phyloP scores from a whole-genome alignment of 2,888 invertebrate genomes.

The Dasypolia templi region DNA sequence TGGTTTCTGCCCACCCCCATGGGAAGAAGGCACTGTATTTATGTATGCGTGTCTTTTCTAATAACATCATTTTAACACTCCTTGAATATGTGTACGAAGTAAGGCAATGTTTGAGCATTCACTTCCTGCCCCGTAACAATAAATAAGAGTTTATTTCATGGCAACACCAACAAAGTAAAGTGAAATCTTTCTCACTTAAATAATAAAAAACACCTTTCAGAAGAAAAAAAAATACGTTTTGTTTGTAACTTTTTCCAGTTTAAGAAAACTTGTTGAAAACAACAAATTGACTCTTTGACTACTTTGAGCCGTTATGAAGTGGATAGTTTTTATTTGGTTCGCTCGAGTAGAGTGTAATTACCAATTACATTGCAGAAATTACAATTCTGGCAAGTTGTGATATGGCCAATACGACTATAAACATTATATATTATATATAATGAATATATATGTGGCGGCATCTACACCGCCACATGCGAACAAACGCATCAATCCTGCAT shows the following conservation, averaged over 20 bases:
- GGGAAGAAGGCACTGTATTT: no score
- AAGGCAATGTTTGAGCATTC: constrained; percentile 7
- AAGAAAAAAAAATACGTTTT: neutral
- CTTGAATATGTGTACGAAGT: neutral
- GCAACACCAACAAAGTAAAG: neutral
- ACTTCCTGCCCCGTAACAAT: neutral
- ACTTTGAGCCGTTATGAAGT: constrained; percentile 11
- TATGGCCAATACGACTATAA: neutral
- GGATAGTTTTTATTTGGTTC: neutral
- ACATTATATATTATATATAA: no score
- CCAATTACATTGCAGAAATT: neutral
- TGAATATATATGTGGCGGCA: no score
- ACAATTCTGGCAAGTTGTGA: neutral
- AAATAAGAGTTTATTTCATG: constrained; percentile 19
- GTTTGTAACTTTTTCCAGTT: constrained; percentile 7
- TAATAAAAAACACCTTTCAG: neutral
- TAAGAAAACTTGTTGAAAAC: constrained; percentile 30
- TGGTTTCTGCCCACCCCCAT: no score
- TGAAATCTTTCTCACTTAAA: constrained; percentile 5
- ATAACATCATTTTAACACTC: no score
- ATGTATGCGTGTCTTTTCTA: no score
- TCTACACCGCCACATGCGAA: no score
- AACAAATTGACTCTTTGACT: constrained; percentile 34
- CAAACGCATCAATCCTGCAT: no score
- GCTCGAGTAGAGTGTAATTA: neutral